phyloP scores from a whole-genome alignment of 1,140 invertebrate species.

The Brachionus manjavacas region DNA sequence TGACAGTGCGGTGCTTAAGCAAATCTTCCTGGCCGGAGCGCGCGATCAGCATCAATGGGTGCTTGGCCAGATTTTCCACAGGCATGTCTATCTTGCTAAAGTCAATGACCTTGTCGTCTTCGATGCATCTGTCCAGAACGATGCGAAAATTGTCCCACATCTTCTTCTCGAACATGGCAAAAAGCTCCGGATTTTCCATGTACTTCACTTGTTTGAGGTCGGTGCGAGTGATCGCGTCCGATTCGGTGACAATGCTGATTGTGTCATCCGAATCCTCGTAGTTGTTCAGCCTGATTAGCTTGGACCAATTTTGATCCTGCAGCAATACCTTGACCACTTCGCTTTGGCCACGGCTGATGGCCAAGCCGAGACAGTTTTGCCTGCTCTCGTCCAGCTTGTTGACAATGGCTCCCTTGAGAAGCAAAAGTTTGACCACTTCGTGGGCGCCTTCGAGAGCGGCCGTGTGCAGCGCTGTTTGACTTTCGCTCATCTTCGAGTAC shows the following conservation, averaged over 20 bases:
- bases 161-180: conserved; percentile 30
- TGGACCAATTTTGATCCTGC: conserved; percentile 13
- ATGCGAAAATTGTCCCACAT: conserved; percentile 39
- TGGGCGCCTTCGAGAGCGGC: conserved; percentile 24
- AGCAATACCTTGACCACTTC: conserved; percentile 33
- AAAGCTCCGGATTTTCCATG: conserved; percentile 28
- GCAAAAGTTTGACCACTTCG: conserved; percentile 12
- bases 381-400: conserved; percentile 28
- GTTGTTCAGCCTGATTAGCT: conserved; percentile 26
- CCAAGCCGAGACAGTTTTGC: conserved; percentile 33
- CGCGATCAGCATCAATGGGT: conserved; percentile 16
- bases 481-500: conserved; percentile 34
- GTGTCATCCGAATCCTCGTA: conserved; percentile 27
- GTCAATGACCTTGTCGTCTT: conserved; percentile 38
- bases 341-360: conserved; percentile 13
- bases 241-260: neutral
- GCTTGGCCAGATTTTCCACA: neutral
- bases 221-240: neutral
- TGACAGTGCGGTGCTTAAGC: conserved; percentile 15
- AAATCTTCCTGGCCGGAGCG: conserved; percentile 35
- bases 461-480: conserved; percentile 24
- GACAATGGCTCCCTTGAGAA: conserved; percentile 7
- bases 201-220: neutral
- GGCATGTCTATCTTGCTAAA: conserved; percentile 40
- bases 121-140: conserved; percentile 5